phyloP scores from a whole-genome alignment of 2,888 invertebrate species.

The Aporophyla nigra region DNA sequence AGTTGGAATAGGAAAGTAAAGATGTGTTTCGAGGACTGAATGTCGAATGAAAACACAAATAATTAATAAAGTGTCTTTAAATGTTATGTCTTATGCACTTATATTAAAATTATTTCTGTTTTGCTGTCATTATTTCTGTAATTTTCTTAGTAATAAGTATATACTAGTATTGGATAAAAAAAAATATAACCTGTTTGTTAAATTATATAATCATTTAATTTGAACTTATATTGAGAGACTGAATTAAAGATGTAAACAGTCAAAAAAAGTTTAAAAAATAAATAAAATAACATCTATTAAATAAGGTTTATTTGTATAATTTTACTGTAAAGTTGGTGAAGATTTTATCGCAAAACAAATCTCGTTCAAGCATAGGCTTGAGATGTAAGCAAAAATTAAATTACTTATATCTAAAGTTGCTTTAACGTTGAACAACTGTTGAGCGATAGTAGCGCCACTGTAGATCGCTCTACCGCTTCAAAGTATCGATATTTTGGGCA shows the following conservation, averaged over 20 bases:
- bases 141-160: conserved; percentile 7
- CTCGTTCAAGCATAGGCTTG: conserved; percentile 39
- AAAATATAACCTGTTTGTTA: conserved; percentile 34
- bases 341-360: conserved; percentile 19
- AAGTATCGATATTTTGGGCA: not conserved
- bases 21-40: conserved; percentile 11
- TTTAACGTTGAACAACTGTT: conserved; percentile 5
- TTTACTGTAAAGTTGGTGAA: conserved; percentile 19
- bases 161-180: conserved; percentile 6
- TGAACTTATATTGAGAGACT: conserved; percentile 58
- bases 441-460: not conserved
- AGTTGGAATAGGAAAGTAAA: conserved; percentile 8
- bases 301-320: conserved; percentile 27
- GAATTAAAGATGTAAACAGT: conserved; percentile 44
- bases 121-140: conserved; percentile 11
- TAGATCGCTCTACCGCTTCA: not conserved
- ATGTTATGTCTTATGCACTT: conserved; percentile 21
- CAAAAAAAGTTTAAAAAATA: conserved; percentile 28
- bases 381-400: not conserved
- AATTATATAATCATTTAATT: conserved; percentile 51
- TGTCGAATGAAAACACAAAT: conserved; percentile 16
- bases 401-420: not conserved
- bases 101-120: conserved; percentile 14
- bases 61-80: conserved; percentile 22
- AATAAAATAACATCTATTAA: not conserved